Evolutionary conservation across 2,113 vertebrate genomes (phyloP).

Genomic region (Leucoraja erinaceus): DNA sequence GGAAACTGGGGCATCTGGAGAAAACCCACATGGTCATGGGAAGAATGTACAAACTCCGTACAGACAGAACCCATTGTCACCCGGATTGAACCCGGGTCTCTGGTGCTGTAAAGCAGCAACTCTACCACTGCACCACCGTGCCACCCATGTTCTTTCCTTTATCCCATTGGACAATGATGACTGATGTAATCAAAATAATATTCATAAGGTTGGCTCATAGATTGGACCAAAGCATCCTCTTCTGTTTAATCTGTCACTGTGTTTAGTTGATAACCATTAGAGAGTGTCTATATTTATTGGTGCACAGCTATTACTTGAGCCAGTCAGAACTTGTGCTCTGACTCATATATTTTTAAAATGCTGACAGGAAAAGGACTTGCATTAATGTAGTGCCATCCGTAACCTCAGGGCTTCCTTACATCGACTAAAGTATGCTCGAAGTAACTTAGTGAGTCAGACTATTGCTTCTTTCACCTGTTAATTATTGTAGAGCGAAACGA

Average conservation of each 20-base stretch:
- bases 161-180: background rate
- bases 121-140: too few relatives aligned
- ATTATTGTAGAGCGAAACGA: background rate
- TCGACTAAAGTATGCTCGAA: background rate
- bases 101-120: too few relatives aligned
- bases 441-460: background rate
- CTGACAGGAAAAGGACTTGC: background rate
- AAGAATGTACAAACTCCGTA: too few relatives aligned
- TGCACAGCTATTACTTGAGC: background rate
- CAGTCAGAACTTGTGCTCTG: background rate
- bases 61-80: too few relatives aligned
- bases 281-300: too few relatives aligned
- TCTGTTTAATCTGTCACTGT: background rate
- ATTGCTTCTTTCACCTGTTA: background rate
- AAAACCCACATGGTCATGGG: too few relatives aligned
- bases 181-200: background rate
- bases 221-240: background rate
- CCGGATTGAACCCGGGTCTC: too few relatives aligned
- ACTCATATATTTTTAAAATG: background rate
- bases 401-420: background rate
- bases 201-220: background rate
- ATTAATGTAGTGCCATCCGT: background rate
- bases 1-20: too few relatives aligned
- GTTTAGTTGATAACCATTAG: too few relatives aligned
- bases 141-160: background rate